Percentiles rank a stretch among this genome's conserved stretches.
Conservation (phyloP, 2,113 vertebrate species). For the Noctilio leporinus region DNA sequence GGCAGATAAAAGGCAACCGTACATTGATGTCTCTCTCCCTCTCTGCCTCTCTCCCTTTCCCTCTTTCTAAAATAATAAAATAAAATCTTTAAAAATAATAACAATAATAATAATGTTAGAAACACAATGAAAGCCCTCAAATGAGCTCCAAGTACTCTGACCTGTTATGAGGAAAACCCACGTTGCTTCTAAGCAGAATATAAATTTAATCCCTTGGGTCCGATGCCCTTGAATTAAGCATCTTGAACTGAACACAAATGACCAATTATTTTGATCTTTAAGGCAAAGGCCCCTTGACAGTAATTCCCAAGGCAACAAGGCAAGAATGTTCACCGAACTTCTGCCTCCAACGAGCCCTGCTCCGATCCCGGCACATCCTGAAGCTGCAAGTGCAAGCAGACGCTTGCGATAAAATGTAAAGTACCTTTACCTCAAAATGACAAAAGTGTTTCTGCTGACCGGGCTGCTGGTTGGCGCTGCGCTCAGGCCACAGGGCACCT, state of each 20-base stretch:
- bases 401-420: neutral
- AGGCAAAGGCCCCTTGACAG: neutral
- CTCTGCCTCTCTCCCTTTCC: too few species aligned
- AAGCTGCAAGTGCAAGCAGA: neutral
- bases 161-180: neutral
- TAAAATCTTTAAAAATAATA: too few species aligned
- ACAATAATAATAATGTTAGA: too few species aligned
- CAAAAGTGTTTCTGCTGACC: slow-evolving; percentile 82
- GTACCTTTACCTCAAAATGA: slow-evolving; percentile 81
- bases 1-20: too few species aligned
- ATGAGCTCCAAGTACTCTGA: neutral
- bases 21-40: too few species aligned
- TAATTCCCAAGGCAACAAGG: neutral
- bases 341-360: neutral
- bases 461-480: slow-evolving; percentile 67
- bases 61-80: too few species aligned
- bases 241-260: neutral
- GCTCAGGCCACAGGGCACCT: slow-evolving; percentile 78
- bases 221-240: neutral
- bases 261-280: neutral
- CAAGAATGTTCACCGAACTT: accelerated
- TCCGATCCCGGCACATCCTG: neutral
- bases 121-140: neutral
- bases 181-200: neutral
- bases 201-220: neutral